These are phyloP conservation scores for Cavia aperea DNA, from an alignment of 2,113 vertebrate species.

Conservation along the genomic window DNA sequence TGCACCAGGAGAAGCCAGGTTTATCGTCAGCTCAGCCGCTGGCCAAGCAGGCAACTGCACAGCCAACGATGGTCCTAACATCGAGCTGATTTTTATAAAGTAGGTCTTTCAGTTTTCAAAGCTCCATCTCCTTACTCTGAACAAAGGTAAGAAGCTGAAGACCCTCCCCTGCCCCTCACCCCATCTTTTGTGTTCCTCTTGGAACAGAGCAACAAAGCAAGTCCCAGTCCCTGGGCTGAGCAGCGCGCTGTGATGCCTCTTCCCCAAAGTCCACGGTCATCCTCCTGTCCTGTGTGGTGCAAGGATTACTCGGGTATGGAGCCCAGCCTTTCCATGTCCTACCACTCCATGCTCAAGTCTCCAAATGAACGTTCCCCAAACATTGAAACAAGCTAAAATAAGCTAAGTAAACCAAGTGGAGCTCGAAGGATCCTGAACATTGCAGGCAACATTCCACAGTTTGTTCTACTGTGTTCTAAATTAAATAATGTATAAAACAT, in stretches of 20 bases:
- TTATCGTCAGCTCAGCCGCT: not conserved
- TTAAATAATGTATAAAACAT: not conserved
- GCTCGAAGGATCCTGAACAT: not conserved
- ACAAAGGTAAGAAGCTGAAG: not conserved
- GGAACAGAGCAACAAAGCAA: not conserved
- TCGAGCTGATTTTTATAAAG: not conserved
- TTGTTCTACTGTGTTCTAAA: conserved; percentile 1
- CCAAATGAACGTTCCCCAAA: not conserved
- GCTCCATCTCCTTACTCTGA: not conserved
- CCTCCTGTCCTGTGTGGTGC: not conserved
- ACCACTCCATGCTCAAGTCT: not conserved
- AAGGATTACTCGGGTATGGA: not conserved
- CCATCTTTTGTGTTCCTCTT: not conserved
- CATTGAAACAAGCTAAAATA: conserved; percentile 2
- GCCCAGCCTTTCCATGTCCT: not conserved
- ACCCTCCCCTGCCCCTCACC: not conserved
- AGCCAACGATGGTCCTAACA: not conserved
- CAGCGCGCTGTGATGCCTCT: not conserved
- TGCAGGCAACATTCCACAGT: not conserved
- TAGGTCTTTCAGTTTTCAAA: not conserved
- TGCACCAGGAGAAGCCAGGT: not conserved
- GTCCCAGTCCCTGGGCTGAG: not conserved
- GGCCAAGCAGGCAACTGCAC: not conserved
- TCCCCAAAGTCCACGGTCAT: not conserved
- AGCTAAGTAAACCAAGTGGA: not conserved